These are phyloP conservation scores for Halichoerus grypus DNA, from an alignment of 2,113 vertebrate genomes.

Conservation along the genomic window DNA sequence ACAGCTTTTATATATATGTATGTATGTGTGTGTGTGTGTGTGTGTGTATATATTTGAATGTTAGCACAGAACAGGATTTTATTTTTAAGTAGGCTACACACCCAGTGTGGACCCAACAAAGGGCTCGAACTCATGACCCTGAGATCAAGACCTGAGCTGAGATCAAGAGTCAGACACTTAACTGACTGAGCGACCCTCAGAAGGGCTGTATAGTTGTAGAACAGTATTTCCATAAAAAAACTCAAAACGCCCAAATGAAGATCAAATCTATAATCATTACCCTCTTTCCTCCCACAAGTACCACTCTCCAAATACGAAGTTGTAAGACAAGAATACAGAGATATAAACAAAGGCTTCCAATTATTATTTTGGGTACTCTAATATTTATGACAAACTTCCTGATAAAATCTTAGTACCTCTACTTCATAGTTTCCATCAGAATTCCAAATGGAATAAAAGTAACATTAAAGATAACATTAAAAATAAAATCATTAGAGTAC, in stretches of 20 bases:
- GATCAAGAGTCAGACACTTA: neutral
- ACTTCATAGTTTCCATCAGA: neutral
- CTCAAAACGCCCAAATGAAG: neutral
- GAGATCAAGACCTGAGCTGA: neutral
- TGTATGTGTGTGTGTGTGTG: too few relatives aligned
- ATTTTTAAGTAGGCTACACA: neutral
- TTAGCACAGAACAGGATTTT: slow-evolving; percentile 9
- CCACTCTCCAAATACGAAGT: neutral
- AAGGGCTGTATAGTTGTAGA: neutral
- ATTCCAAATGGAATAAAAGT: slow-evolving; percentile 43
- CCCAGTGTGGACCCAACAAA: neutral
- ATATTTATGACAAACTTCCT: neutral
- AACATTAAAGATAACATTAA: slow-evolving; percentile 11
- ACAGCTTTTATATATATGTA: neutral
- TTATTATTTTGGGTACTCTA: neutral
- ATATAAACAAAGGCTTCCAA: slow-evolving; percentile 4
- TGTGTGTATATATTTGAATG: neutral
- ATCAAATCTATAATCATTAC: neutral
- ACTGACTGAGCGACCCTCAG: neutral
- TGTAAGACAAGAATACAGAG: neutral
- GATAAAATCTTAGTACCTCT: neutral
- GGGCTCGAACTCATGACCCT: neutral
- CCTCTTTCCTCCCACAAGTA: neutral
- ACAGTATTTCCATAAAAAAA: neutral
- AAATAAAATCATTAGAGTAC: slow-evolving; percentile 19